A percentile compares a stretch with the other conserved stretches of the same genome.
Conservation (phyloP, 2,797 vertebrate species). For the Buphagus erythrorhynchus region DNA sequence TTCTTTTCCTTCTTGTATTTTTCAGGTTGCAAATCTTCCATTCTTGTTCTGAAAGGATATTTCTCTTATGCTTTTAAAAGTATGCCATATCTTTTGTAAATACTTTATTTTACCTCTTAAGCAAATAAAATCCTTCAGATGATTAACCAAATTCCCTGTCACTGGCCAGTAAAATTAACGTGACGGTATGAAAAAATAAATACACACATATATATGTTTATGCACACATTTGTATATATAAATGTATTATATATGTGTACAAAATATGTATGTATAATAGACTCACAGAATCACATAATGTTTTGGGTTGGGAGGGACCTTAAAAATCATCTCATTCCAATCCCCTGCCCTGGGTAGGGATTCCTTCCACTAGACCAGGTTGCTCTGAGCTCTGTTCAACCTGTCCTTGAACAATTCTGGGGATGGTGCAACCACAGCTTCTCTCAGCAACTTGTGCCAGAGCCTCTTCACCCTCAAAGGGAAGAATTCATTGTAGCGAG, state of each 20-base stretch:
- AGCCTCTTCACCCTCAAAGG: not conserved
- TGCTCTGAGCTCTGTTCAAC: not conserved
- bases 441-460: not conserved
- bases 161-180: not conserved
- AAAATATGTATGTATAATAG: no score
- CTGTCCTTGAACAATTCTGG: not conserved
- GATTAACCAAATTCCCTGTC: not conserved
- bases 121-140: not conserved
- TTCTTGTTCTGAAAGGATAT: not conserved
- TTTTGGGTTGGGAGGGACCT: not conserved
- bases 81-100: not conserved
- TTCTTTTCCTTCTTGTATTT: not conserved
- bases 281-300: not conserved
- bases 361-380: not conserved
- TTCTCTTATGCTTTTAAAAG: not conserved
- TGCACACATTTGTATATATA: not conserved
- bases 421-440: not conserved
- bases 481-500: not conserved
- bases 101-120: not conserved
- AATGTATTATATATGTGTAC: not conserved
- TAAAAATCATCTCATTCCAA: not conserved
- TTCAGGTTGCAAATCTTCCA: not conserved
- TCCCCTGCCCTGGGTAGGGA: accelerated
- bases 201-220: not conserved
- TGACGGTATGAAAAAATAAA: not conserved